phyloP scores from a whole-genome alignment of 2,797 vertebrate genomes.

The Phalanger gymnotis region DNA sequence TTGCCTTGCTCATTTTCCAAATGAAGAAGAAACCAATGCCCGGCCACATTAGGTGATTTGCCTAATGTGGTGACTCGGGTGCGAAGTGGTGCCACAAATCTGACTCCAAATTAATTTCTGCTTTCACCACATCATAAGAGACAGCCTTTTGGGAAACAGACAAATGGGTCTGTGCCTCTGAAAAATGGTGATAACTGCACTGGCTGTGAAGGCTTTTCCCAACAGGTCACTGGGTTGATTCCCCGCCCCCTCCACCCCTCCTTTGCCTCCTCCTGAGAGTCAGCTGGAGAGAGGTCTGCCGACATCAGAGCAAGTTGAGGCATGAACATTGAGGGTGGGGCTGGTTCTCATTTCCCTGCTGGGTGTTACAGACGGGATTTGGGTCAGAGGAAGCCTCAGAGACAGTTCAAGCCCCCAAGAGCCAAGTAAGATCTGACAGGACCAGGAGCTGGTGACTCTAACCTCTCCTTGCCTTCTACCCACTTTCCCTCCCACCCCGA shows the following conservation, averaged over 20 bases:
- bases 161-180: not conserved
- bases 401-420: slow-evolving; percentile 61
- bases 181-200: not conserved
- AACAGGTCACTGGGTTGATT: not conserved
- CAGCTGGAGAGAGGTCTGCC: slow-evolving; percentile 45
- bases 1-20: not conserved
- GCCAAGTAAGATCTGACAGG: not conserved
- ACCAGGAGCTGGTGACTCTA: not conserved
- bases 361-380: slow-evolving; percentile 77
- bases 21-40: not conserved
- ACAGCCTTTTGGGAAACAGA: slow-evolving; percentile 20
- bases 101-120: not conserved
- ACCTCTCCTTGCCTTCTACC: not conserved
- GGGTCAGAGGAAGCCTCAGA: slow-evolving; percentile 80
- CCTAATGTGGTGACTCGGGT: not conserved
- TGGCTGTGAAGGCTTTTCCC: not conserved
- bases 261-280: not conserved
- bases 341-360: slow-evolving; percentile 72
- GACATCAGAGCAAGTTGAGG: slow-evolving; percentile 71
- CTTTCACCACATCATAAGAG: not conserved
- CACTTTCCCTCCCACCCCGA: not conserved
- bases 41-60: not conserved
- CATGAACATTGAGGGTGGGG: slow-evolving; percentile 74
- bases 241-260: not conserved
- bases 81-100: not conserved